Base-by-base conservation (phyloP, 2,797 vertebrate species). In the Etheostoma perlongum region DNA sequence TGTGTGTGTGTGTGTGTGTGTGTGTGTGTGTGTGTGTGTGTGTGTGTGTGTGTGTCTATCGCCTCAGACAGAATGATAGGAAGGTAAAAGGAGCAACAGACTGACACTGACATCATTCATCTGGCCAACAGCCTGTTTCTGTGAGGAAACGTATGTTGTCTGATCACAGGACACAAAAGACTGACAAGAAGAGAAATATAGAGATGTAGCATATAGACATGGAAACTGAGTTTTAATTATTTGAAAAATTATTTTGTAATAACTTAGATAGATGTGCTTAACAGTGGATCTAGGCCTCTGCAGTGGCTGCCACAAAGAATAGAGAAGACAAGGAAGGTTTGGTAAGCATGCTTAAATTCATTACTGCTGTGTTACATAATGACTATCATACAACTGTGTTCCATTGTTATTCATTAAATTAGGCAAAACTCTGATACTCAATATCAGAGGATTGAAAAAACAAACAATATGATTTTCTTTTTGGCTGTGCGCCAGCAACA, bases 101-200 rank as follows among this genome's bases (percentile, higher is more conserved):
- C 73, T 52, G 77, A 73, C 83, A 15, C 74, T 84, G 87, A 86
- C 85, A 87, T 91, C 86, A 92, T 88, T 91, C 86, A 92, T 88
- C 74, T 81, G 88, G 74, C 55, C 60, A 51, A 27, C 85, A 75
- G 78, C 81, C 78, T 30, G 69, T 77, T 72, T 79, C 67, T 79
- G 81, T 8, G 54, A 53, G 77, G 81, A 76, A 86, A 78, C 88
- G 86, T 83, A 87, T 86, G 89, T 67, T 18, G 11, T 52, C 73
- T 71, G 59, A 84, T 87, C 81, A 80, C 83, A 71, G 72, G 85
- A 81, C 82, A 88, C 82, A 75, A 63, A 67, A 62, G 74, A 73
- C 77, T 72, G 81, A 79, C 54, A 60, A 61, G 54, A 12, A 40
- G 36, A 40, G 36, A 58, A 27, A 63, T 48, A 85, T 10, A 0